Conservation (phyloP, 2,888 invertebrate species). For the Tinea semifulvella region DNA sequence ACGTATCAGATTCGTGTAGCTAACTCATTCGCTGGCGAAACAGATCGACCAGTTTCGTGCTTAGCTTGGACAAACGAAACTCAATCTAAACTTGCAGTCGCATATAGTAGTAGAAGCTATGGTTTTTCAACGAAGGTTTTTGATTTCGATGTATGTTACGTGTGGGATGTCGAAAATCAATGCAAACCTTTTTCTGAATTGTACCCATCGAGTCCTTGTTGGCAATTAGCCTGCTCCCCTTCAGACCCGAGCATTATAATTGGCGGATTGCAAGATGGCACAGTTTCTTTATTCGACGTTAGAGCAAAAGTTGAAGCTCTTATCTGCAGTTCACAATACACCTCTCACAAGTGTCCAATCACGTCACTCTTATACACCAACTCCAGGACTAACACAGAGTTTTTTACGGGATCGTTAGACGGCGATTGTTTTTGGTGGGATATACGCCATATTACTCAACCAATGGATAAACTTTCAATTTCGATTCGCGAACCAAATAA, state of each 20-base stretch:
- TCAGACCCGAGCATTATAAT: slow-evolving; percentile 36
- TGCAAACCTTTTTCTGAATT: slow-evolving; percentile 37
- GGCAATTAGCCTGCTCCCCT: slow-evolving; percentile 49
- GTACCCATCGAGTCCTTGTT: slow-evolving; percentile 37
- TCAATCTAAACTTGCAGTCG: slow-evolving; percentile 70
- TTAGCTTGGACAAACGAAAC: slow-evolving; percentile 77
- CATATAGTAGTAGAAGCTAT: slow-evolving; percentile 57
- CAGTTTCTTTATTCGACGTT: slow-evolving; percentile 72
- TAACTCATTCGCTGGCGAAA: slow-evolving; percentile 73
- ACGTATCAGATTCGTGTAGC: slow-evolving; percentile 67
- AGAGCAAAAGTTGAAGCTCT: slow-evolving; percentile 79
- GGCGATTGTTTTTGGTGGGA: slow-evolving; percentile 79
- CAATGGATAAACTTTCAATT: slow-evolving; percentile 68
- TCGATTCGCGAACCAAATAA: slow-evolving; percentile 66
- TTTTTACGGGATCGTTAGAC: slow-evolving; percentile 71
- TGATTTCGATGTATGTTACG: slow-evolving; percentile 68
- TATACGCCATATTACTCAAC: slow-evolving; percentile 68
- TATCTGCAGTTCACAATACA: slow-evolving; percentile 68
- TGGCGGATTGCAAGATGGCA: slow-evolving; percentile 47
- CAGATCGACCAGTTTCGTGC: slow-evolving; percentile 60
- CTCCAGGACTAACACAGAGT: slow-evolving; percentile 70
- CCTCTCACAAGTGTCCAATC: slow-evolving; percentile 60
- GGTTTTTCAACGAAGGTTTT: neutral
- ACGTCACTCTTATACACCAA: slow-evolving; percentile 67
- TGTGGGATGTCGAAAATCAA: slow-evolving; percentile 71